Percentiles rank a stretch among this genome's conserved stretches.
These are phyloP conservation scores for Alces alces DNA, from an alignment of 2,113 vertebrate genomes.

Conservation along the genomic window DNA sequence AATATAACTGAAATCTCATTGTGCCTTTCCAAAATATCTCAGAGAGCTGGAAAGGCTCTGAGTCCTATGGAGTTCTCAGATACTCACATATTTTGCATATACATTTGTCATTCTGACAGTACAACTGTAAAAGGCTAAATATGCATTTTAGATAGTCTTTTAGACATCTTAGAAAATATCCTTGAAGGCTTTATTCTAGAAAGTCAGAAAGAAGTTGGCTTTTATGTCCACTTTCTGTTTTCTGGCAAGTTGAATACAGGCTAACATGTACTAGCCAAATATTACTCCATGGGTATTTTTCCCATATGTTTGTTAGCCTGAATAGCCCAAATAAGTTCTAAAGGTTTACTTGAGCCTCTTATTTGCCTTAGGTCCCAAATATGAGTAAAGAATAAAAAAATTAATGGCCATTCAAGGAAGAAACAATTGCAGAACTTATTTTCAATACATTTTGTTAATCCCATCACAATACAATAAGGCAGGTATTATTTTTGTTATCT, in stretches of 20 bases:
- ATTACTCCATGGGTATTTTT: neutral
- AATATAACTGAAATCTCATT: neutral
- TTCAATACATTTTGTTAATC: neutral
- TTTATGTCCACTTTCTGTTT: neutral
- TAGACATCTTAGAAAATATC: neutral
- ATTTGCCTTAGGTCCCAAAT: neutral
- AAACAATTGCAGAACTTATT: neutral
- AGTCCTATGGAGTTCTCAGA: neutral
- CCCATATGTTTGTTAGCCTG: neutral
- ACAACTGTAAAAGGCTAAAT: neutral
- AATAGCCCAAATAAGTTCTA: neutral
- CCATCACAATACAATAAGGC: neutral
- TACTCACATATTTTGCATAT: neutral
- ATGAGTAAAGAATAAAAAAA: neutral
- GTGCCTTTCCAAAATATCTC: neutral
- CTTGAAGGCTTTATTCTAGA: neutral
- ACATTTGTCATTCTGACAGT: neutral
- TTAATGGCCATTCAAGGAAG: neutral
- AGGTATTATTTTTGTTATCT: neutral
- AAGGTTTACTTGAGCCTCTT: neutral
- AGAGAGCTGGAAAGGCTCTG: neutral
- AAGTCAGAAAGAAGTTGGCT: neutral
- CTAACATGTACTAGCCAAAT: neutral
- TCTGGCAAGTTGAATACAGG: neutral
- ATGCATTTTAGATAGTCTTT: neutral